Evolutionary conservation across 1,140 invertebrate genomes (phyloP).

Genomic region (Bombus balteatus): DNA sequence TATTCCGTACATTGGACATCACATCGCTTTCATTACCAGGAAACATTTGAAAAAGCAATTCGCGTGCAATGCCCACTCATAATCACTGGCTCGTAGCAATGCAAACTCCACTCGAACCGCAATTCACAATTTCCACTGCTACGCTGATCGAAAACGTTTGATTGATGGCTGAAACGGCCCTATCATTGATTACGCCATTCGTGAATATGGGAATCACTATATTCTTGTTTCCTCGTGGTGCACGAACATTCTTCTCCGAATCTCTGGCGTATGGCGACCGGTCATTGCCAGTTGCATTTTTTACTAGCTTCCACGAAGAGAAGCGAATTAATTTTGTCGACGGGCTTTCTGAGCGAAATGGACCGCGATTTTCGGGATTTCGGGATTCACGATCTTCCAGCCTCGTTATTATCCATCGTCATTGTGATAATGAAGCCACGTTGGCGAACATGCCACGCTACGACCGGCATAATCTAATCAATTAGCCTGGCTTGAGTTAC

Average conservation of each 20-base stretch:
- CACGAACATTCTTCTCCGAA: neutral
- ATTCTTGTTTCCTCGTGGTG: neutral
- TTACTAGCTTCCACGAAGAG: no score
- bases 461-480: no score
- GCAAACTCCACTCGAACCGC: neutral
- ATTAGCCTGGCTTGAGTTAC: no score
- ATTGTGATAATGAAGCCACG: constrained; percentile 57
- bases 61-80: neutral
- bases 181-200: neutral
- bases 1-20: no score
- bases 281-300: neutral
- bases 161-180: neutral
- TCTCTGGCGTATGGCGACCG: neutral
- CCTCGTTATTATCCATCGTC: constrained; percentile 30
- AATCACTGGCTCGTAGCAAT: neutral
- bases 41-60: neutral
- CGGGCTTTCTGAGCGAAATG: neutral
- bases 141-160: neutral
- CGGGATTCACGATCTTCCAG: neutral
- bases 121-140: neutral
- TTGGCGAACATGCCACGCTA: constrained; percentile 10
- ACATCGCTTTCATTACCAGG: neutral
- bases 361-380: neutral
- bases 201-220: neutral
- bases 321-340: neutral